These are phyloP conservation scores for Macropus fuliginosus DNA, from an alignment of 2,797 vertebrate genomes.

Conservation along the genomic window DNA sequence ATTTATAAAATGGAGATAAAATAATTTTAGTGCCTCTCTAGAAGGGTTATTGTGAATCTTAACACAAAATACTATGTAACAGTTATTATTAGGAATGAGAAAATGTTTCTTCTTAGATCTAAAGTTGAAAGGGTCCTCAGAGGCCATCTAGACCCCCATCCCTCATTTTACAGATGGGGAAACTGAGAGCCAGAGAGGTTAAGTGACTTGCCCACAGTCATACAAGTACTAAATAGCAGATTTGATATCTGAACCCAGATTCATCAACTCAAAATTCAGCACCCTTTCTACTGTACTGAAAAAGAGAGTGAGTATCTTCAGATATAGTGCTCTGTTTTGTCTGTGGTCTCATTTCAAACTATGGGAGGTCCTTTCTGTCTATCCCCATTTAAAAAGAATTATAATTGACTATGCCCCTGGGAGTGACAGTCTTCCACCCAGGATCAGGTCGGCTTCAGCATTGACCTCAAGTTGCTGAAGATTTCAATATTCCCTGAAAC, in stretches of 20 bases:
- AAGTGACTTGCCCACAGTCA: background rate
- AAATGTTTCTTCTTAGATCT: background rate
- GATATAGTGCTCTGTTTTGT: background rate
- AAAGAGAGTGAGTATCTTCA: background rate
- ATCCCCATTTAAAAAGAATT: background rate
- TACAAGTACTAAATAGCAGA: background rate
- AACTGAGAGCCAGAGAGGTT: background rate
- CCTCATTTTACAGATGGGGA: background rate
- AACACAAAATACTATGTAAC: background rate
- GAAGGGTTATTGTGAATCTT: background rate
- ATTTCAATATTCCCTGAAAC: conserved; percentile 3
- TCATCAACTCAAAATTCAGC: background rate
- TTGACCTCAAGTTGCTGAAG: background rate
- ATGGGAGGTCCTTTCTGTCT: background rate
- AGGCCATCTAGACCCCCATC: too few species aligned
- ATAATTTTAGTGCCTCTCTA: background rate
- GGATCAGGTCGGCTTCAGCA: background rate
- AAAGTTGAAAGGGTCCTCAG: background rate
- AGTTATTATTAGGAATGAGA: background rate
- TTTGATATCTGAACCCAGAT: background rate
- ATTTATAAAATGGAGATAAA: background rate
- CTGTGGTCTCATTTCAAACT: background rate
- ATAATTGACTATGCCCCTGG: background rate
- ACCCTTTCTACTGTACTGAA: background rate
- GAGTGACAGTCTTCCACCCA: background rate